Conservation (phyloP, 37 sponge, comb jelly and placozoan genomes). For the Cliona cf. orientalis region DNA sequence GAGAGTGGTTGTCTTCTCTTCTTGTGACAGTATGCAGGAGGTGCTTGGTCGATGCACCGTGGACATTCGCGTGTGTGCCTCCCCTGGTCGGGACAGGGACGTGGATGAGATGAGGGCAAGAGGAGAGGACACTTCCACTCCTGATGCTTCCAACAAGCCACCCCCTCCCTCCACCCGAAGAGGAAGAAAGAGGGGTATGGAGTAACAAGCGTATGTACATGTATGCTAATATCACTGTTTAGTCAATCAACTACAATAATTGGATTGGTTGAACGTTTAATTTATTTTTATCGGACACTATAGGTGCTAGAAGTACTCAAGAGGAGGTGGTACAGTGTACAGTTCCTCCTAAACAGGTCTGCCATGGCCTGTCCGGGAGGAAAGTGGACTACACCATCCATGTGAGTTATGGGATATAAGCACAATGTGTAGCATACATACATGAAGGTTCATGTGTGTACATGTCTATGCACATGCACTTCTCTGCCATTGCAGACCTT, state of each 20-base stretch:
- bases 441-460: no score
- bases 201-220: not conserved
- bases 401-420: not conserved
- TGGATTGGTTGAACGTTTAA: no score
- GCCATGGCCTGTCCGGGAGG: not conserved
- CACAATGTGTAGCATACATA: no score
- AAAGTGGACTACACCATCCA: not conserved
- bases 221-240: no score
- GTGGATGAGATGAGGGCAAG: constrained; percentile 25
- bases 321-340: not conserved
- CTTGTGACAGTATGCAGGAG: not conserved
- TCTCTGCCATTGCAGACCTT: constrained; percentile 17
- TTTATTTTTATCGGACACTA: not conserved
- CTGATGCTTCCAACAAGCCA: not conserved
- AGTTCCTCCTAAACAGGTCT: constrained; percentile 1
- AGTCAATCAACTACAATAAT: no score
- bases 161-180: not conserved
- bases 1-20: no score
- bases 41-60: constrained; percentile 43
- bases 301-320: not conserved
- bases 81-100: constrained; percentile 62
- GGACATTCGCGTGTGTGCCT: constrained; percentile 68
- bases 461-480: not conserved
- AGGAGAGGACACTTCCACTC: not conserved
- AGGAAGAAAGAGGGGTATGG: constrained; percentile 2